Percentiles rank a stretch among this genome's conserved stretches.
phyloP scores from a whole-genome alignment of 2,797 vertebrate genomes.

The Microctenopoma steveboyesi region DNA sequence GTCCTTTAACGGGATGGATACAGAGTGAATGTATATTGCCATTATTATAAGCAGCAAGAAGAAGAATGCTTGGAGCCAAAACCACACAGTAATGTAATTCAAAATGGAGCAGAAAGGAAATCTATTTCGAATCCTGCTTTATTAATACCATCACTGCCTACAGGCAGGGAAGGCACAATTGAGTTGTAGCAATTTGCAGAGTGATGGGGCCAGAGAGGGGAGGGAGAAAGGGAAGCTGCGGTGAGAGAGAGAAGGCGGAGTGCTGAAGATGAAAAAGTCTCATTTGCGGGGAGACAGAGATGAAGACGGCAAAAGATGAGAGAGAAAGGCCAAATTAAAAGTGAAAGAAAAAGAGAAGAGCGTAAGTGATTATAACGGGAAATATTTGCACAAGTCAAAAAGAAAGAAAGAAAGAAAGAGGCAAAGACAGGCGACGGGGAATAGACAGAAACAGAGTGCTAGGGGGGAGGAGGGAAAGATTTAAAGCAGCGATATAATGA shows the following conservation, averaged over 20 bases:
- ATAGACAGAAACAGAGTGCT: constrained; percentile 15
- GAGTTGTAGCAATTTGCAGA: constrained; percentile 60
- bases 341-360: not conserved
- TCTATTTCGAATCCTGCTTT: constrained; percentile 66
- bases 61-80: constrained; percentile 51
- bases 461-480: constrained; percentile 24
- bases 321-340: not conserved
- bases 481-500: constrained; percentile 67
- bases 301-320: not conserved
- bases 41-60: constrained; percentile 35
- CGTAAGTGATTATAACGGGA: not conserved
- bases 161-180: constrained; percentile 56
- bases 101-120: constrained; percentile 60
- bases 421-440: not conserved
- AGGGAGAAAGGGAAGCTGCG: not conserved
- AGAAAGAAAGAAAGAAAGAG: not conserved
- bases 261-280: constrained; percentile 1
- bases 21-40: constrained; percentile 24
- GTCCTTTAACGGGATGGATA: constrained; percentile 25
- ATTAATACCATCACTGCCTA: constrained; percentile 65
- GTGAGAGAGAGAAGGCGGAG: not conserved
- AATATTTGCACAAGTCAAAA: not conserved
- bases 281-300: not conserved
- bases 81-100: constrained; percentile 47
- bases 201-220: constrained; percentile 14